phyloP scores from a whole-genome alignment of 2,888 invertebrate genomes.

The Ecliptopera silaceata region DNA sequence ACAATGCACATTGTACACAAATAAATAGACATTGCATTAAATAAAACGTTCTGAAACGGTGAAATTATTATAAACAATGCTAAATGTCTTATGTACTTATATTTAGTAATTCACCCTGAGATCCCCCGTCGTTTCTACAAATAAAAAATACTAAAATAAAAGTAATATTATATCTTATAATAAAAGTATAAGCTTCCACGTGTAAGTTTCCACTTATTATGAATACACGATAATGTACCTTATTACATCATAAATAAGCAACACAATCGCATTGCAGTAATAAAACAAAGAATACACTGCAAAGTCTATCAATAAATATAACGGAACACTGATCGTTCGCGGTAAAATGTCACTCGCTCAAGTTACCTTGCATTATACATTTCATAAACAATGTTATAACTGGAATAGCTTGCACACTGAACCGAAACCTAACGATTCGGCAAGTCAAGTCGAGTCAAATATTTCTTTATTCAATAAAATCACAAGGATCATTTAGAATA shows the following conservation, averaged over 20 bases:
- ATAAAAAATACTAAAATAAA: too few species aligned
- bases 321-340: slow-evolving; percentile 48
- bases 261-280: slow-evolving; percentile 14
- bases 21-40: too few species aligned
- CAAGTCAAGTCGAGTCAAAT: not conserved
- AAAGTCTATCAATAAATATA: slow-evolving; percentile 34
- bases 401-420: slow-evolving; percentile 59
- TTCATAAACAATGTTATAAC: slow-evolving; percentile 73
- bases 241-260: not conserved
- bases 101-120: too few species aligned
- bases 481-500: too few species aligned
- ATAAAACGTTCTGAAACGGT: too few species aligned
- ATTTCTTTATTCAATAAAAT: too few species aligned
- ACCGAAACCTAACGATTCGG: not conserved
- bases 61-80: too few species aligned
- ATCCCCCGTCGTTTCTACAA: too few species aligned
- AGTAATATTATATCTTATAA: too few species aligned
- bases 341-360: slow-evolving; percentile 62
- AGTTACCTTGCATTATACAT: slow-evolving; percentile 62
- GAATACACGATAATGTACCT: not conserved
- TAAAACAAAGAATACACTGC: slow-evolving; percentile 11
- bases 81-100: too few species aligned
- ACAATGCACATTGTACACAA: too few species aligned
- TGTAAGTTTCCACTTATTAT: not conserved
- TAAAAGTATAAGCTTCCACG: not conserved